A percentile compares a stretch with the other conserved stretches of the same genome.
Evolutionary conservation across 2,797 vertebrate genomes (phyloP).

Genomic region (Poecilia wingei): DNA sequence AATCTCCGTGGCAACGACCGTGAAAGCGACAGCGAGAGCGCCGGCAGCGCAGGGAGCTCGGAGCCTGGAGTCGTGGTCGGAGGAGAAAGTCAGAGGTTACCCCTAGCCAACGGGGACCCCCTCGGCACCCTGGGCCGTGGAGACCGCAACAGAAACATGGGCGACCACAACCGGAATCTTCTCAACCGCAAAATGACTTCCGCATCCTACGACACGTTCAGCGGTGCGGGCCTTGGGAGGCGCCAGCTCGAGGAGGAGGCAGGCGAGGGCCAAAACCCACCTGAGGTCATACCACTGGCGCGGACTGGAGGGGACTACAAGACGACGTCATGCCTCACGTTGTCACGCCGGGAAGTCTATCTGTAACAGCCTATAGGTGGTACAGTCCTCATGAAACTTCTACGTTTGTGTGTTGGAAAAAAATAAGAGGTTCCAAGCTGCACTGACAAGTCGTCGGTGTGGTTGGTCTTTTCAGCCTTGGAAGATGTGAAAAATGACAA

Average conservation of each 20-base stretch:
- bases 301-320: constrained; percentile 94
- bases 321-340: constrained; percentile 94
- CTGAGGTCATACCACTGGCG: constrained; percentile 95
- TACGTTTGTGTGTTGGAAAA: constrained; percentile 26
- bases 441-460: constrained; percentile 35
- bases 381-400: constrained; percentile 30
- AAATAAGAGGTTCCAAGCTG: constrained; percentile 38
- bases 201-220: constrained; percentile 94
- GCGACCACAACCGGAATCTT: constrained; percentile 89
- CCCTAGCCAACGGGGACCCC: constrained; percentile 91
- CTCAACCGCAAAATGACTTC: constrained; percentile 98
- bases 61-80: constrained; percentile 70
- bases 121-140: constrained; percentile 74
- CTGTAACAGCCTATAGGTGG: constrained; percentile 83
- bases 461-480: constrained; percentile 46
- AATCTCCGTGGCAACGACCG: constrained; percentile 80
- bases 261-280: constrained; percentile 76
- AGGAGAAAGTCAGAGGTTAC: constrained; percentile 81
- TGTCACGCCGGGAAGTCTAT: constrained; percentile 97
- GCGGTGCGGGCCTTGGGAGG: constrained; percentile 88
- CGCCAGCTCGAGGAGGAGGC: constrained; percentile 86
- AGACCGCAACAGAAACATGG: constrained; percentile 88
- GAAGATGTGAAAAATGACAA: constrained; percentile 57
- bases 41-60: constrained; percentile 74
- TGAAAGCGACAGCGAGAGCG: constrained; percentile 81